Evolutionary conservation across 2,113 vertebrate species (phyloP).

Genomic region (Anguilla rostrata): DNA sequence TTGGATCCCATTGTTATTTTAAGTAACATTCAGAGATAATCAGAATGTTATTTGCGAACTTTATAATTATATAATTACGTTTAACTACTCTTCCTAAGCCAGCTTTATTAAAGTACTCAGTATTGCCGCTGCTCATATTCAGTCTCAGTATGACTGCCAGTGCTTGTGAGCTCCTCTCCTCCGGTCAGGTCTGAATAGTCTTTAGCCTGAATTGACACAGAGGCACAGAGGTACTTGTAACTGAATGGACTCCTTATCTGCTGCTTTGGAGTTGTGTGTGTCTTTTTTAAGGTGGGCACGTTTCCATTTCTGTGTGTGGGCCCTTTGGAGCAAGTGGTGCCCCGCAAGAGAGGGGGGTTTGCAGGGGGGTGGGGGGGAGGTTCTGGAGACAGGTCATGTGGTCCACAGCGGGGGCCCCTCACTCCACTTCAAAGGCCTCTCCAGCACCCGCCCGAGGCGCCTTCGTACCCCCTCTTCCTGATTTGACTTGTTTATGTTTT

Average conservation of each 20-base stretch:
- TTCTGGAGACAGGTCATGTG: neutral
- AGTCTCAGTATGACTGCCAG: no score
- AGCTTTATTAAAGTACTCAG: neutral
- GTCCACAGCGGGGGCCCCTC: neutral
- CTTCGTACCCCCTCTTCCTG: neutral
- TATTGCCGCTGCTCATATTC: neutral
- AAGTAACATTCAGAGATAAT: neutral
- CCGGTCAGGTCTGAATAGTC: no score
- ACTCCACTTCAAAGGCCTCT: neutral
- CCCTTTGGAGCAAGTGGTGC: neutral
- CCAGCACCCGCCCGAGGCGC: neutral
- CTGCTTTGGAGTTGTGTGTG: neutral
- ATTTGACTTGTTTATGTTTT: neutral
- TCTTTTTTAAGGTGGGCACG: neutral
- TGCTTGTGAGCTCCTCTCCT: no score
- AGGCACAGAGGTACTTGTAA: neutral
- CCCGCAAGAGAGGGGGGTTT: neutral
- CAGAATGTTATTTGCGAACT: neutral
- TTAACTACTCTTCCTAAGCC: neutral
- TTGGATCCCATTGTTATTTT: constrained; percentile 67
- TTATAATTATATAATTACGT: neutral
- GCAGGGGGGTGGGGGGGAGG: no score
- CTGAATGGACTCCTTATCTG: neutral
- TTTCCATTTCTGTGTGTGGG: neutral
- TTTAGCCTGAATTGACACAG: neutral